A percentile compares a stretch with the other conserved stretches of the same genome.
Conservation (phyloP, 1,140 invertebrate genomes). For the Dreissena polymorpha region DNA sequence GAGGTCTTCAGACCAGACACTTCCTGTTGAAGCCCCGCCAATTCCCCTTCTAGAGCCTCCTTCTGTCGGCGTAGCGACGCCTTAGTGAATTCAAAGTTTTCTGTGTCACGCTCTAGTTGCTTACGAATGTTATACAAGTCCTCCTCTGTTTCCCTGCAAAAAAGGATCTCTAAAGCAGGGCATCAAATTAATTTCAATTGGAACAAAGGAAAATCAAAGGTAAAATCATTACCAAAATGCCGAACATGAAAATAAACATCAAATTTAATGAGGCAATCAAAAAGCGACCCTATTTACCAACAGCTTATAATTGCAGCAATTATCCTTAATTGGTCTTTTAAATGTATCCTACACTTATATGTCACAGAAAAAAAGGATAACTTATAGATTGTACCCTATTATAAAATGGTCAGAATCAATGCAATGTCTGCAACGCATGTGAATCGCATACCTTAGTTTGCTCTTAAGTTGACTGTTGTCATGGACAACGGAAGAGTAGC, state of each 20-base stretch:
- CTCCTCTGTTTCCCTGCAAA: slow-evolving; percentile 61
- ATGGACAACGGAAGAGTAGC: slow-evolving; percentile 65
- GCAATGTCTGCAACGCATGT: too few relatives aligned
- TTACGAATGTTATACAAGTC: slow-evolving; percentile 69
- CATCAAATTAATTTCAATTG: neutral
- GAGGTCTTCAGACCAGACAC: slow-evolving; percentile 71
- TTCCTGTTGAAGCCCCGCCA: slow-evolving; percentile 69
- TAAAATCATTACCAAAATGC: neutral
- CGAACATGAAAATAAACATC: too few relatives aligned
- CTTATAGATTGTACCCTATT: too few relatives aligned
- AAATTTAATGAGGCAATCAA: too few relatives aligned
- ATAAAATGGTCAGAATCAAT: too few relatives aligned
- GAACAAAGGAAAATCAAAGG: neutral
- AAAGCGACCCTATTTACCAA: too few relatives aligned
- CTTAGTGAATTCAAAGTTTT: slow-evolving; percentile 74
- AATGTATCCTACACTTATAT: too few relatives aligned
- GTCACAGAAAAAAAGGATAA: too few relatives aligned
- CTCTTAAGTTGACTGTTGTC: slow-evolving; percentile 69
- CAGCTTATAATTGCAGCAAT: too few relatives aligned
- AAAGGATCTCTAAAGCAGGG: neutral
- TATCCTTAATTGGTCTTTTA: too few relatives aligned
- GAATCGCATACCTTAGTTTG: slow-evolving; percentile 64
- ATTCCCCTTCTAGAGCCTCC: slow-evolving; percentile 72
- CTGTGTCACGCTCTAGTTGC: slow-evolving; percentile 70
- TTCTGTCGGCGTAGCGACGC: slow-evolving; percentile 71